A percentile compares a stretch with the other conserved stretches of the same genome.
Conservation (phyloP, 2,797 vertebrate species). For the Fistularia tabacaria region DNA sequence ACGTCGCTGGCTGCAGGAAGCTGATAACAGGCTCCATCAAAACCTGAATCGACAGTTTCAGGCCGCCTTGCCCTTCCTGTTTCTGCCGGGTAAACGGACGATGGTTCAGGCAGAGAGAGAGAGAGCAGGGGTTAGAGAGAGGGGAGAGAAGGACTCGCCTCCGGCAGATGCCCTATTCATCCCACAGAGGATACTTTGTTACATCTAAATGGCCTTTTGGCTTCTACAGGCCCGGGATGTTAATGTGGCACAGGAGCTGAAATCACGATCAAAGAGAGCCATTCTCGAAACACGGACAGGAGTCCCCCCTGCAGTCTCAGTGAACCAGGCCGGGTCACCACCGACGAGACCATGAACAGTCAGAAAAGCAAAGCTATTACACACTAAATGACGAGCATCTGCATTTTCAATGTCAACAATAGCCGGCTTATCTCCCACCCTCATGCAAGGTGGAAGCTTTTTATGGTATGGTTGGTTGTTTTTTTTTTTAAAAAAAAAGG, state of each 20-base stretch:
- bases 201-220: constrained; percentile 70
- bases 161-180: constrained; percentile 75
- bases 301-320: neutral
- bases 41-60: constrained; percentile 70
- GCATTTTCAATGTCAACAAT: constrained; percentile 6
- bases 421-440: neutral
- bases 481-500: no score
- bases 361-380: no score
- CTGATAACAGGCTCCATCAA: constrained; percentile 66
- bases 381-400: neutral
- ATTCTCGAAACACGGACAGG: constrained; percentile 55
- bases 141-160: constrained; percentile 49
- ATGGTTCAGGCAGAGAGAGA: constrained; percentile 37
- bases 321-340: neutral
- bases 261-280: constrained; percentile 63
- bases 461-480: no score
- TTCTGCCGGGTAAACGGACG: constrained; percentile 43
- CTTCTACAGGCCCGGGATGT: constrained; percentile 66
- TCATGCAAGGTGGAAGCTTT: no score
- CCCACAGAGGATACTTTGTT: constrained; percentile 78
- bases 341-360: no score
- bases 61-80: constrained; percentile 68
- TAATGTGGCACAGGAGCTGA: constrained; percentile 67
- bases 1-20: constrained; percentile 64
- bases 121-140: constrained; percentile 18